Conservation (phyloP, 2,113 vertebrate genomes). For the Apus apus region DNA sequence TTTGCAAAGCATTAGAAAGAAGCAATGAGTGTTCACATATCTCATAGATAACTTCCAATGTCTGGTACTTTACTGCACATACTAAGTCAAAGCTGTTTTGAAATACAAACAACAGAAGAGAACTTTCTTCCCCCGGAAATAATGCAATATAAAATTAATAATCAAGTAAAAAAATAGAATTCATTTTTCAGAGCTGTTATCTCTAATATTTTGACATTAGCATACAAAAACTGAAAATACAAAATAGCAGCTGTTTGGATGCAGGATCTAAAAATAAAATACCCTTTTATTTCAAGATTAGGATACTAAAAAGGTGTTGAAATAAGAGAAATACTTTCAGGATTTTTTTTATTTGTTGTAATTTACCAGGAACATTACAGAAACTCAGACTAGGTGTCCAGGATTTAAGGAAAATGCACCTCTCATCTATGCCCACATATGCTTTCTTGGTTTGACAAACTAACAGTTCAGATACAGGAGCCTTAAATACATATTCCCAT, state of each 20-base stretch:
- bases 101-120: neutral
- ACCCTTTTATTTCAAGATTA: neutral
- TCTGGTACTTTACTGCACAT: neutral
- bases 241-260: neutral
- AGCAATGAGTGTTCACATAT: neutral
- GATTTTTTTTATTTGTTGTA: neutral
- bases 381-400: neutral
- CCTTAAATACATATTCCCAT: neutral
- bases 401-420: neutral
- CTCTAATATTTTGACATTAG: neutral
- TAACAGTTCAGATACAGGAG: neutral
- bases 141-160: neutral
- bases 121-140: neutral
- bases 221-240: neutral
- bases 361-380: neutral
- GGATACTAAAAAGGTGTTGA: neutral
- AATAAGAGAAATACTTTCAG: neutral
- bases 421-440: neutral
- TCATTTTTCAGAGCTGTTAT: neutral
- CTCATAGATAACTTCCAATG: neutral
- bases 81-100: neutral
- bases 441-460: neutral
- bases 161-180: neutral
- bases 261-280: neutral
- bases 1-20: neutral